These are phyloP conservation scores for Epinephelus awoara DNA, from an alignment of 2,797 vertebrate genomes.

Conservation along the genomic window DNA sequence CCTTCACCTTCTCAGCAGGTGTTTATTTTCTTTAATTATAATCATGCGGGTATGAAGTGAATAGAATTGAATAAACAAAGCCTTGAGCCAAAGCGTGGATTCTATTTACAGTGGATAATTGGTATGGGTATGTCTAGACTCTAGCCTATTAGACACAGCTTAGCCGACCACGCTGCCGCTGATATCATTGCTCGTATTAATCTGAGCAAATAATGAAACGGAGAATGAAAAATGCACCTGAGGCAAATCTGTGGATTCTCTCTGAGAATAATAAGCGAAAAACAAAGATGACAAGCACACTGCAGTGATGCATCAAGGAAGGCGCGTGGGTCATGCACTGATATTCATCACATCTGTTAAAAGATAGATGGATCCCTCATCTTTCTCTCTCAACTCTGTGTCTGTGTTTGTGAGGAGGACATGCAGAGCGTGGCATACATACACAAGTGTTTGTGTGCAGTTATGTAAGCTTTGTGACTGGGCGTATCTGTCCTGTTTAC, in stretches of 20 bases:
- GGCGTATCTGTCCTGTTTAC: conserved; percentile 37
- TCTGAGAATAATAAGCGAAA: conserved; percentile 73
- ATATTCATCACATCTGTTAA: conserved; percentile 67
- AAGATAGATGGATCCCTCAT: conserved; percentile 60
- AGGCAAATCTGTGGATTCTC: conserved; percentile 80
- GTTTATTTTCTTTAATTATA: conserved; percentile 82
- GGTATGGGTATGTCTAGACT: conserved; percentile 85
- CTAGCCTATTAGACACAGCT: conserved; percentile 87
- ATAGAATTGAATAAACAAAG: conserved; percentile 86
- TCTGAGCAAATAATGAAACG: conserved; percentile 85
- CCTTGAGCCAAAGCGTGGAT: conserved; percentile 81
- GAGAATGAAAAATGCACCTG: conserved; percentile 80
- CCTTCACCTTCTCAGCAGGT: conserved; percentile 61
- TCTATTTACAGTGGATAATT: conserved; percentile 89
- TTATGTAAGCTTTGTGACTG: conserved; percentile 39
- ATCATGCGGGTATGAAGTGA: conserved; percentile 79
- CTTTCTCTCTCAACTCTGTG: conserved; percentile 30
- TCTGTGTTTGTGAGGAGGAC: conserved; percentile 48
- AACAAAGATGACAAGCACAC: conserved; percentile 69
- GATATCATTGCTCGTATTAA: conserved; percentile 83
- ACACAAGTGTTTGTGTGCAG: conserved; percentile 10
- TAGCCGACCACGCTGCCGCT: conserved; percentile 74
- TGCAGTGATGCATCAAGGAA: conserved; percentile 58
- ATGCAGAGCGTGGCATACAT: conserved; percentile 11
- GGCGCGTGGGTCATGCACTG: conserved; percentile 47